phyloP scores from a whole-genome alignment of 2,888 invertebrate species.

The Dugesia japonica region DNA sequence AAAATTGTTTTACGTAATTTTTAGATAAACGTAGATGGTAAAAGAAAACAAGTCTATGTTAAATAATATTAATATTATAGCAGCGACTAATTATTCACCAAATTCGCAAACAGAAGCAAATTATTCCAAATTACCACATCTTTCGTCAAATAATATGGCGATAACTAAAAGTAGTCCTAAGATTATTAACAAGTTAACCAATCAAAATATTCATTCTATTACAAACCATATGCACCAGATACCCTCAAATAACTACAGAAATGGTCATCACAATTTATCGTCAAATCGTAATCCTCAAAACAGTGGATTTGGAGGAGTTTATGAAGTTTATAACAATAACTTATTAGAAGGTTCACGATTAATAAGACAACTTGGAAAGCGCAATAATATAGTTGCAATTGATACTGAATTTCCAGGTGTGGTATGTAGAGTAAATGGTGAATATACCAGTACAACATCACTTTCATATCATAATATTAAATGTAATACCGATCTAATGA shows the following conservation, averaged over 20 bases:
- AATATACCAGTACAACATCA: constrained; percentile 51
- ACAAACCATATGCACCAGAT: background rate
- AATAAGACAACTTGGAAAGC: constrained; percentile 22
- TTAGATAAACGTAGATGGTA: background rate
- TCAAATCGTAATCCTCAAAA: background rate
- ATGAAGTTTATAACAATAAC: constrained; percentile 25
- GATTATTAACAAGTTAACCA: background rate
- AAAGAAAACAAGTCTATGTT: constrained; percentile 11
- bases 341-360: constrained; percentile 16
- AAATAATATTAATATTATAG: background rate
- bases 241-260: background rate
- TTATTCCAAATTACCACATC: background rate
- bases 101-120: background rate
- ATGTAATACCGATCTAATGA: constrained; percentile 87
- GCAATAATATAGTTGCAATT: constrained; percentile 11
- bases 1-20: too few species aligned
- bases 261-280: background rate
- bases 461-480: constrained; percentile 69
- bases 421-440: constrained; percentile 82
- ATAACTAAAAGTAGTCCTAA: background rate
- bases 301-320: background rate
- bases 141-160: background rate
- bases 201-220: background rate
- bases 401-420: constrained; percentile 98
- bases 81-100: background rate